phyloP scores from a whole-genome alignment of 2,888 invertebrate genomes.

The Ophraella communa region DNA sequence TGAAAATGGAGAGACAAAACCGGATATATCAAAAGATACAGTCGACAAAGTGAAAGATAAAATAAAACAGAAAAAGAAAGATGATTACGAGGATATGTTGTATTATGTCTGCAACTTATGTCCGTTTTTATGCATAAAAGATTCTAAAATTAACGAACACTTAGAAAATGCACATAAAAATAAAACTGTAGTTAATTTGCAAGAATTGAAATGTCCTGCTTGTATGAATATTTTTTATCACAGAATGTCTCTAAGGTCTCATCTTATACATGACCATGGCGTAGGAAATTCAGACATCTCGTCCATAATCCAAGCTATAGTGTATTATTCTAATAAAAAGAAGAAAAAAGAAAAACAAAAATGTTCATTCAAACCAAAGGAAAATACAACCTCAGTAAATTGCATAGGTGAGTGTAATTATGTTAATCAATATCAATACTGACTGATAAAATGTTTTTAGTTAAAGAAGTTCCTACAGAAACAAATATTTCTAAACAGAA shows the following conservation, averaged over 20 bases:
- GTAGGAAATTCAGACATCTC: slow-evolving; percentile 68
- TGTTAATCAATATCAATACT: too few relatives aligned
- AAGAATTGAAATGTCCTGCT: slow-evolving; percentile 70
- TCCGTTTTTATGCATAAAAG: slow-evolving; percentile 56
- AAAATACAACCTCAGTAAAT: slow-evolving; percentile 3
- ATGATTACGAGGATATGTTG: slow-evolving; percentile 51
- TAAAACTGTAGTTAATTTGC: slow-evolving; percentile 64
- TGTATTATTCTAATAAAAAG: slow-evolving; percentile 55
- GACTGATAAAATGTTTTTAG: not conserved
- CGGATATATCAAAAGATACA: slow-evolving; percentile 22
- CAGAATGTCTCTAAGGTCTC: slow-evolving; percentile 67
- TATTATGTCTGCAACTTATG: slow-evolving; percentile 58
- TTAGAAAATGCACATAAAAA: slow-evolving; percentile 59
- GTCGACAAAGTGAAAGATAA: slow-evolving; percentile 12
- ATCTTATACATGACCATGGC: slow-evolving; percentile 73
- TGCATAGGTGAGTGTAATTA: slow-evolving; percentile 4
- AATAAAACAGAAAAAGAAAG: slow-evolving; percentile 33
- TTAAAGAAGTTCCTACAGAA: not conserved
- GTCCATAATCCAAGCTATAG: slow-evolving; percentile 65
- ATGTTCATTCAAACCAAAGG: slow-evolving; percentile 23
- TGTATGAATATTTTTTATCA: slow-evolving; percentile 71
- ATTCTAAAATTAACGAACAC: slow-evolving; percentile 55
- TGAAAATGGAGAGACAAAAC: slow-evolving; percentile 40
- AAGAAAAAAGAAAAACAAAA: slow-evolving; percentile 36
- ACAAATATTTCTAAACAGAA: not conserved